Conservation (phyloP, 2,888 invertebrate species). For the Lysandra coridon region DNA sequence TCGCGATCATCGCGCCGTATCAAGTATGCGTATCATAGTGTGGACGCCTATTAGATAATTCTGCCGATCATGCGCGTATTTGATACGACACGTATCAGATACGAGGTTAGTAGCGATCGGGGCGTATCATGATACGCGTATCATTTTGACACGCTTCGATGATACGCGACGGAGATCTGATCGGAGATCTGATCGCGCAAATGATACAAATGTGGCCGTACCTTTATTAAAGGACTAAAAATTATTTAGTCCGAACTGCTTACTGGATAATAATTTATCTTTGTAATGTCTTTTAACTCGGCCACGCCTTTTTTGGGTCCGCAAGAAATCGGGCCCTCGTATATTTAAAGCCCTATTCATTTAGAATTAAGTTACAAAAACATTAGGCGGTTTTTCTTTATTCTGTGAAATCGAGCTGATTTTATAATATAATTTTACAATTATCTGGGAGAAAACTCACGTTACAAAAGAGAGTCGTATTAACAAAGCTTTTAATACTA, state of each 20-base stretch:
- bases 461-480: not conserved
- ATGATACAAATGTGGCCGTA: too few species aligned
- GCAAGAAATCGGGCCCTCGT: conserved; percentile 56
- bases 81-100: too few species aligned
- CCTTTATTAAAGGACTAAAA: not conserved
- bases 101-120: too few species aligned
- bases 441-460: not conserved
- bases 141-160: too few species aligned
- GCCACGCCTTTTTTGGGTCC: conserved; percentile 72
- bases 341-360: conserved; percentile 62
- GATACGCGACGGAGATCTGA: too few species aligned
- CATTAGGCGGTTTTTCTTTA: conserved; percentile 39
- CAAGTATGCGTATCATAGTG: too few species aligned
- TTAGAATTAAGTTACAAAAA: conserved; percentile 62
- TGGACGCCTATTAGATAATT: too few species aligned
- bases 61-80: too few species aligned
- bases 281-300: conserved; percentile 62
- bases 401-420: not conserved
- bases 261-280: conserved; percentile 63
- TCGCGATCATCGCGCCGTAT: too few species aligned
- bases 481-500: not conserved
- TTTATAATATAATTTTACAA: not conserved
- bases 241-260: not conserved
- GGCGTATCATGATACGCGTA: too few species aligned
- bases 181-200: too few species aligned